phyloP scores from a whole-genome alignment of 2,113 vertebrate species.

The Nansenia antarctica region DNA sequence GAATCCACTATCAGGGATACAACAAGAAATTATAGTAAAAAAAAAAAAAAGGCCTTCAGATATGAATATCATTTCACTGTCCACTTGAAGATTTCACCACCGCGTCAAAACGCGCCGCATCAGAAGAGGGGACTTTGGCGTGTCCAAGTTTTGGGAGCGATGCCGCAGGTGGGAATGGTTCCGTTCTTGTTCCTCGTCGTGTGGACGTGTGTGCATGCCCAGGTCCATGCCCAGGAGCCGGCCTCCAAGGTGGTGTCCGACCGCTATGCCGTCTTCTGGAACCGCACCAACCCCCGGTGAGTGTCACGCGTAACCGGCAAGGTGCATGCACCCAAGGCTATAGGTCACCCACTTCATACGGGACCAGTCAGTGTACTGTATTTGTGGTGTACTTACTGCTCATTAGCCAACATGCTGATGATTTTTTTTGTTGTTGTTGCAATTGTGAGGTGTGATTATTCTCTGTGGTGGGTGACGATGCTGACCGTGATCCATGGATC shows the following conservation, averaged over 20 bases:
- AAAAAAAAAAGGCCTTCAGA: slow-evolving; percentile 18
- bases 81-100: background rate
- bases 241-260: slow-evolving; percentile 93
- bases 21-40: background rate
- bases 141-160: slow-evolving; percentile 64
- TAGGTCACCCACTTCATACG: background rate
- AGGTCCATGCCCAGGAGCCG: slow-evolving; percentile 89
- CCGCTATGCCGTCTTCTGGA: slow-evolving; percentile 96
- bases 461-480: background rate
- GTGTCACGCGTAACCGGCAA: slow-evolving; percentile 22
- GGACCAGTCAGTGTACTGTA: background rate
- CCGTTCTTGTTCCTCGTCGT: slow-evolving; percentile 81
- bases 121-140: slow-evolving; percentile 32
- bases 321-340: background rate
- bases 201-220: slow-evolving; percentile 86
- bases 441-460: background rate
- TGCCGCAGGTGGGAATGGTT: slow-evolving; percentile 93
- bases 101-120: slow-evolving; percentile 3
- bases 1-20: background rate
- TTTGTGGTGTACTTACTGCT: too few relatives aligned
- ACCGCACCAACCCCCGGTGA: slow-evolving; percentile 93
- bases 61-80: slow-evolving; percentile 9
- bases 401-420: too few relatives aligned
- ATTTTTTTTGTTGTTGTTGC: background rate
- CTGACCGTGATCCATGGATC: background rate